Base-by-base conservation (phyloP, 1,140 invertebrate species). In the Bacillus rossius region DNA sequence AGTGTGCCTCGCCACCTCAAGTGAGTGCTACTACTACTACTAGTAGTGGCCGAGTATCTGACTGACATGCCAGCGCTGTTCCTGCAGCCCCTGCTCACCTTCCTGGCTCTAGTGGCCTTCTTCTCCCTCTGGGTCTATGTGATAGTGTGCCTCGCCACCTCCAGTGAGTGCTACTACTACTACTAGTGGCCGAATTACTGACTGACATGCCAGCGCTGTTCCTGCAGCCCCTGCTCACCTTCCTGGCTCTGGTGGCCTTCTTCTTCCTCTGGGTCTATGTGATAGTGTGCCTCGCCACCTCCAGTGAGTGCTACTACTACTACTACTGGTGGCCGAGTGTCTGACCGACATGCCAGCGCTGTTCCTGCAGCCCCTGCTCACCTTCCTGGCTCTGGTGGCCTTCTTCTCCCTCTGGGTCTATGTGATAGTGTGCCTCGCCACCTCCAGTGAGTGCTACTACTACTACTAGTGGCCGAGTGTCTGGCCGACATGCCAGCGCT, bases 351-450 rank as follows among this genome's bases (percentile, higher is more conserved):
- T 96, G 60, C 93, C 94, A 5, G 84, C 82, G n/a, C 73, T 98
- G 22, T 86, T 96, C 66, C 75, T 94, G 19, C 93, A 95, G 68
- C 94, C 94, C 1, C 69, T 96, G 1, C 75, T 93, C 57, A 96
- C 94, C 0, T 94, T 94, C 69, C 60, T 89, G 43, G 80, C 87
- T 47, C 76, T 96, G 0, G 72, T 88, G 23, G 59, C 84, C 40
- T 96, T 96, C 71, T 88, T 94, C 61, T 73, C 84, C 40, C 92
- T 91, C 77, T 96, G 92, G 92, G 77, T 93, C 1, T 78, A 81
- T 26, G 84, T 96, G 37, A 82, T 96, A 61, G 74, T 85, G 22
- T 84, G 77, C 65, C 72, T 89, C 4, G 81, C 82, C n/a, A 87
- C 86, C 62, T 79, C 85, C 37, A 79, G 87, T 89, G 77, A 82